These are phyloP conservation scores for Zaprionus davidi DNA, from an alignment of 1,140 invertebrate genomes.

Conservation along the genomic window DNA sequence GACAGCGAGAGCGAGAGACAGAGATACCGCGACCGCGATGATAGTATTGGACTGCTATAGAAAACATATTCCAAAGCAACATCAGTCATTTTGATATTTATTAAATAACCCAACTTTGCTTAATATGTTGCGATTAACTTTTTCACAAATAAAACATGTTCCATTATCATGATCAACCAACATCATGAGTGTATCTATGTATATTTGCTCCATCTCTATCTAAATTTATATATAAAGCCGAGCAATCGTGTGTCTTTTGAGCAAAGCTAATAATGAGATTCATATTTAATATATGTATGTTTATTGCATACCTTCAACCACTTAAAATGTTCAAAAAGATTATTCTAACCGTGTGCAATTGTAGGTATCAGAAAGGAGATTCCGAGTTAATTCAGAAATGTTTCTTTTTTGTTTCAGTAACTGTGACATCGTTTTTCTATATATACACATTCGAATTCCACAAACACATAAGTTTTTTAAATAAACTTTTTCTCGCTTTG, in stretches of 20 bases:
- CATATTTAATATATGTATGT: neutral
- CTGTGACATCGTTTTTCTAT: too few relatives aligned
- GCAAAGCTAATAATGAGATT: neutral
- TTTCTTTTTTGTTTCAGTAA: too few relatives aligned
- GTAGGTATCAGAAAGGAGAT: too few relatives aligned
- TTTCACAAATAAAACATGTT: constrained; percentile 30
- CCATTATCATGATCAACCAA: constrained; percentile 9
- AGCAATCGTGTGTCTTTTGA: neutral
- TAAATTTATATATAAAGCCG: neutral
- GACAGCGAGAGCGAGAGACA: neutral
- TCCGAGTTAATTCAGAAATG: too few relatives aligned
- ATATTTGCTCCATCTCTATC: neutral
- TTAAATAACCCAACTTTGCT: constrained; percentile 7
- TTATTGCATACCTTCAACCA: too few relatives aligned
- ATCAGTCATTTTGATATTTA: constrained; percentile 37
- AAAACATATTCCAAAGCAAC: constrained; percentile 40
- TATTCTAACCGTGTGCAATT: too few relatives aligned
- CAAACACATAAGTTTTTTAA: too few relatives aligned
- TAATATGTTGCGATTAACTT: constrained; percentile 17
- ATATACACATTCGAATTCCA: too few relatives aligned
- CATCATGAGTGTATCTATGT: neutral
- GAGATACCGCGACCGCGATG: neutral
- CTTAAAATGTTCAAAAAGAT: too few relatives aligned
- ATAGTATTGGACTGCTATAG: neutral
- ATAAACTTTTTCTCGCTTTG: too few relatives aligned